Base-by-base conservation (phyloP, 2,888 invertebrate genomes). In the Anarsia innoxiella region DNA sequence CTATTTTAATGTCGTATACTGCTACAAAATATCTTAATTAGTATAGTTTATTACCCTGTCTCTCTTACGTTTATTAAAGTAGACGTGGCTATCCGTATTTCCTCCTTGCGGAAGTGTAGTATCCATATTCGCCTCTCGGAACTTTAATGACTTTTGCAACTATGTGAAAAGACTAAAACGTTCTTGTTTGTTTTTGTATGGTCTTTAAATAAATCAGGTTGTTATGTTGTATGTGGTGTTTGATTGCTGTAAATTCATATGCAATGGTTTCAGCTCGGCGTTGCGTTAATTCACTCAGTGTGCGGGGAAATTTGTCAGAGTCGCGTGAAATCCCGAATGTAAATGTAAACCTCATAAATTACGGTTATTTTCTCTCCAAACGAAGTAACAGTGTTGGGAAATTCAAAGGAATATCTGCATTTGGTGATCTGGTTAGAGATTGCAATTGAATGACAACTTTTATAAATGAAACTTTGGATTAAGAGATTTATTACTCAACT, bases 291-390 rank as follows among this genome's bases (percentile, higher is more conserved):
- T 12, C 37, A 44, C 53, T 55, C 31, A 16, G 3, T 19, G 31
- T 30, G 19, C 48, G 45, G 49, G 48, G 48, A 59, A 58, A 68
- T 73, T 66, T 66, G 68, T 72, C 68, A 62, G 53, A 44, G 53
- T 47, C 45, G 48, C 48, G 51, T 65, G 59, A 59, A 58, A 66
- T 72, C 61, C 57, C 50, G 51, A 52, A 48, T 47, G 53, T 52
- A 9, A 14, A 25, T 14, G 51, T 59, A 59, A 56, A 53, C 52
- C 43, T 52, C 66, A 68, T 73, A 72, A 77, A 76, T 78, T 59
- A 66, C 51, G 29, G 55, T 59, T 64, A 64, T 69, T 66, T 71
- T 65, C 63, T 54, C 51, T 60, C 46, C 46, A 60, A 59, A 59
- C 39, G 48, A 56, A 44, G 38, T 35, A 46, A 35, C 25, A 16